phyloP scores from a whole-genome alignment of 1,140 invertebrate genomes.

The Dendroctonus ponderosae region DNA sequence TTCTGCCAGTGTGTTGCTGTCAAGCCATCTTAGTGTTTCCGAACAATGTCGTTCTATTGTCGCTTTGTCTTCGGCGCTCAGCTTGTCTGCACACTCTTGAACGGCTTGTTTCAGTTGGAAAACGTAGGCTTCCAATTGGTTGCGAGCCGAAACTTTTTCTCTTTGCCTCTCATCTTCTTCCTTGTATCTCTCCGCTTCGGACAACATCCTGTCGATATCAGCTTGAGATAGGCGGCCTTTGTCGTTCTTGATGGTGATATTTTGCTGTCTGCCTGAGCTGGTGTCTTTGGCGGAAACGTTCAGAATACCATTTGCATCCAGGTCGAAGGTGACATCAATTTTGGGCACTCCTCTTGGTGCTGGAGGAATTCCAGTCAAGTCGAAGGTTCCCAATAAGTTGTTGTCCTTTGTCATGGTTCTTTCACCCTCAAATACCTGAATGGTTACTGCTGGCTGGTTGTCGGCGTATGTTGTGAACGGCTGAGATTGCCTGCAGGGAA shows the following conservation, averaged over 20 bases:
- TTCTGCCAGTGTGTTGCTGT: slow-evolving; percentile 56
- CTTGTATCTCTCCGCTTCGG: slow-evolving; percentile 63
- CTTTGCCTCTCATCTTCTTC: slow-evolving; percentile 69
- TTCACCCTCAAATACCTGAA: slow-evolving; percentile 77
- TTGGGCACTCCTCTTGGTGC: slow-evolving; percentile 61
- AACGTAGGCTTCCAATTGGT: slow-evolving; percentile 68
- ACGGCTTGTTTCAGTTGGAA: slow-evolving; percentile 65
- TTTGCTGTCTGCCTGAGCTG: slow-evolving; percentile 54
- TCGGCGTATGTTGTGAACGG: slow-evolving; percentile 66
- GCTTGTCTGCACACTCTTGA: slow-evolving; percentile 54
- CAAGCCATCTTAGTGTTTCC: slow-evolving; percentile 55
- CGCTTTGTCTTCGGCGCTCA: slow-evolving; percentile 48
- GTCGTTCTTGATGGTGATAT: slow-evolving; percentile 86
- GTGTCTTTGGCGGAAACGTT: slow-evolving; percentile 61
- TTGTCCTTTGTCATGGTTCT: slow-evolving; percentile 77
- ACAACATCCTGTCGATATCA: slow-evolving; percentile 81
- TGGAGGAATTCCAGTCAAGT: slow-evolving; percentile 64
- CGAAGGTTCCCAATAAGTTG: slow-evolving; percentile 73
- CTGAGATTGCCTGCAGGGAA: slow-evolving; percentile 64
- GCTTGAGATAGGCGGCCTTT: slow-evolving; percentile 76
- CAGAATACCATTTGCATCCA: slow-evolving; percentile 71
- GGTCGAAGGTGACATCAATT: slow-evolving; percentile 69
- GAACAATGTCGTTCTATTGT: slow-evolving; percentile 52
- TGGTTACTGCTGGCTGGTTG: slow-evolving; percentile 68
- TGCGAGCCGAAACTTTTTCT: slow-evolving; percentile 60